phyloP scores from a whole-genome alignment of 2,888 invertebrate species.

The Drosophila stalkeri region DNA sequence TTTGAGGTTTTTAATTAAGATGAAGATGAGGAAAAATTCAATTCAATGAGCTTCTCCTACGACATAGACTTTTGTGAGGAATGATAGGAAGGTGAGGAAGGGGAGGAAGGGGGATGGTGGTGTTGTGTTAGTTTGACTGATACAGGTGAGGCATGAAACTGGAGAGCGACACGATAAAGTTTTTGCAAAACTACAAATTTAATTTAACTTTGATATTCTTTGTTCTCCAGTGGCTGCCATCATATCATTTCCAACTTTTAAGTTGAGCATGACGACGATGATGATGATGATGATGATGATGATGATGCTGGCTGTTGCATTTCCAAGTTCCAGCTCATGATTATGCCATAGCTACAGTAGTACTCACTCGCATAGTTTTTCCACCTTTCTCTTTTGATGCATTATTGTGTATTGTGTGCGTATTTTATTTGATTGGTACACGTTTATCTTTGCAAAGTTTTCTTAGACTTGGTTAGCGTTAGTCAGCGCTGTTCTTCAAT shows the following conservation, averaged over 20 bases:
- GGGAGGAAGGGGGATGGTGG: not conserved
- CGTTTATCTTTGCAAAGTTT: conserved; percentile 62
- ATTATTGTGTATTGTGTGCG: conserved; percentile 22
- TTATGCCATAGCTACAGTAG: conserved; percentile 25
- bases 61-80: not conserved
- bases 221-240: conserved; percentile 65
- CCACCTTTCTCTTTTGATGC: conserved; percentile 38
- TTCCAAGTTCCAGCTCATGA: conserved; percentile 37
- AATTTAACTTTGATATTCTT: conserved; percentile 85
- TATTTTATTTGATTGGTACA: conserved; percentile 15
- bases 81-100: no score
- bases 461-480: conserved; percentile 39
- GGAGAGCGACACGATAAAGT: conserved; percentile 75
- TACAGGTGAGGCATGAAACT: conserved; percentile 36
- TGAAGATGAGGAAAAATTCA: conserved; percentile 31
- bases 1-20: conserved; percentile 71
- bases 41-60: conserved; percentile 43
- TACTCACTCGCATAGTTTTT: not conserved
- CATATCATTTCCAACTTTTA: conserved; percentile 59
- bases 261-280: conserved; percentile 18
- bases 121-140: not conserved
- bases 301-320: conserved; percentile 40
- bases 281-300: conserved; percentile 4
- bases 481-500: conserved; percentile 16
- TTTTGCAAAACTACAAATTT: conserved; percentile 84